Evolutionary conservation across 1,140 invertebrate species (phyloP).

Genomic region (Adoxophyes honmai): DNA sequence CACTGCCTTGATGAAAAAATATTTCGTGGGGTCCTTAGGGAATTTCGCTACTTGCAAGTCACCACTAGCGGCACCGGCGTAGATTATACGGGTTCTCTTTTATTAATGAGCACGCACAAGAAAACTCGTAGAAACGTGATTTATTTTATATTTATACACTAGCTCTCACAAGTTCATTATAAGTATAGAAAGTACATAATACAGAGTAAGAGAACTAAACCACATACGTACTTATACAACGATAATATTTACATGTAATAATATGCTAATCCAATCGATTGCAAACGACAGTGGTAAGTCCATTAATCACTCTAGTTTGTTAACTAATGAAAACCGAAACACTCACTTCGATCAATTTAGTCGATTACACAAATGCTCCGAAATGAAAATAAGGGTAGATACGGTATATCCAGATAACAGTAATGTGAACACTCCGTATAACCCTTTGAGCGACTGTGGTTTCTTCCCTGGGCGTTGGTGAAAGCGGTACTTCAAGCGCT

Average conservation of each 20-base stretch:
- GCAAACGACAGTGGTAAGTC: too few relatives aligned
- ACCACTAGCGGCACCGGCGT: not conserved
- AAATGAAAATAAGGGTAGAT: not conserved
- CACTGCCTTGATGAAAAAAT: conserved; percentile 28
- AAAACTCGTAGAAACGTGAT: not conserved
- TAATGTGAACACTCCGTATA: not conserved
- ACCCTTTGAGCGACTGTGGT: not conserved
- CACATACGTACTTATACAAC: too few relatives aligned
- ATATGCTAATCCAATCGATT: too few relatives aligned
- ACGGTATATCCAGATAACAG: not conserved
- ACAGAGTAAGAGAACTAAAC: too few relatives aligned
- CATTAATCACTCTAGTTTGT: too few relatives aligned
- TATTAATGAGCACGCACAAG: conserved; percentile 7
- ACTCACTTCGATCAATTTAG: too few relatives aligned
- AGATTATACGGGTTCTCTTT: conserved; percentile 14
- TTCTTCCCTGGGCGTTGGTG: not conserved
- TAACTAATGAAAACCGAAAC: too few relatives aligned
- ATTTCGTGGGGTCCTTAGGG: conserved; percentile 16
- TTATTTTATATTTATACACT: not conserved
- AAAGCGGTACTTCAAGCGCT: conserved; percentile 7
- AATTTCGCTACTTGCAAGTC: conserved; percentile 16
- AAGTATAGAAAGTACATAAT: too few relatives aligned
- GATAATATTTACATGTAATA: too few relatives aligned
- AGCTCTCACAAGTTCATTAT: too few relatives aligned
- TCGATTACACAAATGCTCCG: not conserved